Base-by-base conservation (phyloP, 1,140 invertebrate genomes). In the Parasteatoda tepidariorum region DNA sequence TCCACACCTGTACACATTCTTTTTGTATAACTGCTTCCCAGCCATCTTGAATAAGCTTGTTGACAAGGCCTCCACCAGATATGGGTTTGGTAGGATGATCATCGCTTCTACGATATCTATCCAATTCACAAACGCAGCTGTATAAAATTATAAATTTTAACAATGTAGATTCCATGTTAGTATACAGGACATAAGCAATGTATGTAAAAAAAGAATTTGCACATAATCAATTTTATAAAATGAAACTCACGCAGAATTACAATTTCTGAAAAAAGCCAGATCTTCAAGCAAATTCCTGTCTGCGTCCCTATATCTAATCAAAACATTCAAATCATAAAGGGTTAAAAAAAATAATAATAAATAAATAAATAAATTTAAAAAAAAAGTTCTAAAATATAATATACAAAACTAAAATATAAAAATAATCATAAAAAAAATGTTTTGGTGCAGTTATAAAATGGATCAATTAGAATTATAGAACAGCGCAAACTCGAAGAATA, bases 11-110 rank as follows among this genome's bases (percentile, higher is more conserved):
- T 18, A 89, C 84, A 73, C 88, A 84, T 30, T 84, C 83, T 71
- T 85, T 86, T 30, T 88, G 85, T 30, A 90, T 88, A 30, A 90
- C 85, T 18, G 79, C 24, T 68, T 89, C 87, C 89, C 89, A 90
- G 6, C 85, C 85, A 33, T 85, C 81, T n/a, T 66, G 26, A 22
- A 81, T n/a, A 15, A 81, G 48, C 41, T 81, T 64, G 41, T 68
- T 83, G 9, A 83, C 84, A 38, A 73, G 79, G 4, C 28, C 31
- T 59, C 59, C 30, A 7, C 55, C 66, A 0, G 38, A 48, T 13
- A 67, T 61, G 28, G 70, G 34, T 22, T 84, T 83, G 30, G 28
- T 83, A 18, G 34, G 62, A 22, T 76, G 73, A 26, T 64, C 73
- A 30, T 79, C 75, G 34, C 61, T 71, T n/a, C 34, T 64, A 6